Base-by-base conservation (phyloP, 2,888 invertebrate genomes). In the Aricia artaxerxes region DNA sequence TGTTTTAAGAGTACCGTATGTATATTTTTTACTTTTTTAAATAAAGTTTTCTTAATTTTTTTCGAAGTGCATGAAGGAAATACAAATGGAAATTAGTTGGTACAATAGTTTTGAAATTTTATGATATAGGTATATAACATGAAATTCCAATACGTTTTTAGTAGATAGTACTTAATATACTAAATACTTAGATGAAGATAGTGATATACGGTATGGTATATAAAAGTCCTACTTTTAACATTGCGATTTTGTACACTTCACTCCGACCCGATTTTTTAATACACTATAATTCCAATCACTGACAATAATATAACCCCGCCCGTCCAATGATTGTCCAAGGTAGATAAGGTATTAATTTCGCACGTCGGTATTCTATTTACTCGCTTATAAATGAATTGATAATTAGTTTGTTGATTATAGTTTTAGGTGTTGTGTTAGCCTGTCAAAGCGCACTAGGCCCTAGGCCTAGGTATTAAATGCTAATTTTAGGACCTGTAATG, bases 1-100 rank as follows among this genome's bases (percentile, higher is more conserved):
- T 57, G 24, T 9, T 31, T 53, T 53, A 78, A 75, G 80, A 79
- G 77, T 75, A 77, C 38, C 80, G 82, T 83, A 80, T 77, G 60
- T 73, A 35, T 78, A 75, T 81, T 72, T 69, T 13, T 6, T 6
- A 61, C 2, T n/a, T n/a, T 61, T 60, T 57, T 57, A 1, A 44
- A 44, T 44, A 44, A 44, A 44, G 40, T 44, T 44, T 44, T 44
- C 24, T 24, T 38, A 38, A 3, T 4, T 4, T 3, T 40, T 44
- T 44, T 2, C 40, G 40, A 44, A 44, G 44, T 44, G 9, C 9
- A 24, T 44, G 44, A 9, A 44, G 49, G 49, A 49, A 49, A 44
- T 7, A 44, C 44, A 44, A 44, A 44, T 44, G 7, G 9, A 6
- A 44, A 6, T 6, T 44, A 4, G 40, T 44, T 44, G 6, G 6